These are phyloP conservation scores for Poecilus cupreus DNA, from an alignment of 2,888 invertebrate species.

Conservation along the genomic window DNA sequence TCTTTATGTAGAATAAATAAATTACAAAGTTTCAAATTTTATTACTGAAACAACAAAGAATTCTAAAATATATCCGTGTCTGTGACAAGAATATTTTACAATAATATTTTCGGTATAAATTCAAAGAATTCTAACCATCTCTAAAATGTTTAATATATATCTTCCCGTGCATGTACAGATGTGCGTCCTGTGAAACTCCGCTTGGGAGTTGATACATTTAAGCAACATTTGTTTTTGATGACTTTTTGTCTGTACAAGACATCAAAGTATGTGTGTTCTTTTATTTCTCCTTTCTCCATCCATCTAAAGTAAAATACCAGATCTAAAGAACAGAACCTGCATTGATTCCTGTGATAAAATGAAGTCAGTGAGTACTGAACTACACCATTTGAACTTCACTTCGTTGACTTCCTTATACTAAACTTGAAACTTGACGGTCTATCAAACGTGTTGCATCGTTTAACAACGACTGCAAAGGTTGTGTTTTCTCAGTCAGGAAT, in stretches of 20 bases:
- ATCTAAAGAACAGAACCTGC: slow-evolving; percentile 33
- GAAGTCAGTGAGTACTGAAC: slow-evolving; percentile 13
- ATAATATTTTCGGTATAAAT: background rate
- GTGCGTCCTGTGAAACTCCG: background rate
- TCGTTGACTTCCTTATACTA: slow-evolving; percentile 10
- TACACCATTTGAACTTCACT: slow-evolving; percentile 21
- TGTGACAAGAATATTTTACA: background rate
- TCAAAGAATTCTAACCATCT: background rate
- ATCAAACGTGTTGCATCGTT: slow-evolving; percentile 26
- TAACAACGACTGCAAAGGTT: background rate
- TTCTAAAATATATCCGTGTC: background rate
- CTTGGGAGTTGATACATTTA: background rate
- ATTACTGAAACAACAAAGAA: background rate
- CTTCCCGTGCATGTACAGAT: background rate
- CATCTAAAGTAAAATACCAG: slow-evolving; percentile 2
- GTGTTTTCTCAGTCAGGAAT: too few relatives aligned
- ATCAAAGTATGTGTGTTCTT: slow-evolving; percentile 38
- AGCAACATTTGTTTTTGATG: slow-evolving; percentile 33
- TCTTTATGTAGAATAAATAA: background rate
- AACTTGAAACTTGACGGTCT: slow-evolving; percentile 15
- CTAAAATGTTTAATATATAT: slow-evolving; percentile 2
- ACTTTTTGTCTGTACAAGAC: slow-evolving; percentile 11
- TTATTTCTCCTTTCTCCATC: slow-evolving; percentile 14
- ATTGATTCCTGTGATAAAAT: slow-evolving; percentile 42
- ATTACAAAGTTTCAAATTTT: background rate